These are phyloP conservation scores for Oscarella lobularis DNA, from an alignment of 37 sponge, comb jelly and placozoan genomes.

Conservation along the genomic window DNA sequence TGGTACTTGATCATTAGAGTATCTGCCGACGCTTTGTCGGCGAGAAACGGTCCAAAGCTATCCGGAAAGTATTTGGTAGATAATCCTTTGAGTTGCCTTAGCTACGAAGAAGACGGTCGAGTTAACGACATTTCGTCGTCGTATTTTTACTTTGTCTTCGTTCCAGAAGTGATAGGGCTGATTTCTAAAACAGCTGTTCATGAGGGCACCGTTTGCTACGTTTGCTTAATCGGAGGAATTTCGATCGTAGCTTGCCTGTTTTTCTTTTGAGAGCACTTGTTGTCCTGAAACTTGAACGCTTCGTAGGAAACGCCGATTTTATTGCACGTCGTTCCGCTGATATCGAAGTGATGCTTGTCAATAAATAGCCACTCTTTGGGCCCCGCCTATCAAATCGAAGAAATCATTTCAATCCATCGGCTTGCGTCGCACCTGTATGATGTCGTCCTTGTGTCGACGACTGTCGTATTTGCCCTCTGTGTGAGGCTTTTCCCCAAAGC, in stretches of 20 bases:
- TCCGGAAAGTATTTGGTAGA: neutral
- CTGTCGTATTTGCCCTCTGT: neutral
- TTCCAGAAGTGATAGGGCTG: neutral
- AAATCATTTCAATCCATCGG: too few species aligned
- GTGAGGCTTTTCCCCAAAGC: neutral
- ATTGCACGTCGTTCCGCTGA: slow-evolving; percentile 39
- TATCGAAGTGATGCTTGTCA: slow-evolving; percentile 46
- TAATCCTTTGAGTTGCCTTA: neutral
- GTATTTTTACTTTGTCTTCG: neutral
- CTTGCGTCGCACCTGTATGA: too few species aligned
- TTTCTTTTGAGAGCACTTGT: slow-evolving; percentile 32
- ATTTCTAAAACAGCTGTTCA: neutral
- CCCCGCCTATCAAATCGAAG: slow-evolving; percentile 26
- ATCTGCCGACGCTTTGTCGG: neutral
- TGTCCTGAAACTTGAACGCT: slow-evolving; percentile 25
- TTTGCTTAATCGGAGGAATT: neutral
- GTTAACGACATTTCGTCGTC: too few species aligned
- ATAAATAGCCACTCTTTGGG: slow-evolving; percentile 46
- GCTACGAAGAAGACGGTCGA: too few species aligned
- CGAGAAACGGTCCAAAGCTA: neutral
- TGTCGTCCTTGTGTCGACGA: too few species aligned
- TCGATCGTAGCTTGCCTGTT: slow-evolving; percentile 29
- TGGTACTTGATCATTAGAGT: slow-evolving; percentile 28
- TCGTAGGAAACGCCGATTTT: slow-evolving; percentile 30
- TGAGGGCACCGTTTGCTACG: too few species aligned